A percentile compares a stretch with the other conserved stretches of the same genome.
Conservation (phyloP, 2,888 invertebrate genomes). For the Sycophila texana region DNA sequence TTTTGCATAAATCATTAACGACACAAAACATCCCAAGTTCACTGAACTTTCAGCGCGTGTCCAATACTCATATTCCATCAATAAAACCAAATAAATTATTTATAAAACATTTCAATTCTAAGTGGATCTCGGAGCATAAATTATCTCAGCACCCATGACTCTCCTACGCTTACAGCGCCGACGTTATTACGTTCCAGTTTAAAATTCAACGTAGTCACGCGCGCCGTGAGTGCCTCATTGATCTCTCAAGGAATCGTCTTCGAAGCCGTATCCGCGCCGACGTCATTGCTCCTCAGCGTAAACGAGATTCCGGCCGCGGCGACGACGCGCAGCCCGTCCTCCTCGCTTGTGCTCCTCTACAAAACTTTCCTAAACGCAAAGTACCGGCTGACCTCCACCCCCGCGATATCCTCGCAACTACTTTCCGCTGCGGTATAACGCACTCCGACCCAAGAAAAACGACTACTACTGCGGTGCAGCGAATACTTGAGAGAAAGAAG, state of each 20-base stretch:
- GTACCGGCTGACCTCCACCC: not conserved
- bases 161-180: no score
- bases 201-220: no score
- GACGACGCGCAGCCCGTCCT: not conserved
- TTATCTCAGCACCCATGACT: no score
- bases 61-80: not conserved
- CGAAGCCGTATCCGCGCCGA: conserved; percentile 6
- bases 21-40: not conserved
- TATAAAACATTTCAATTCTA: no score
- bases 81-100: not conserved
- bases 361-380: not conserved
- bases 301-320: not conserved
- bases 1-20: conserved; percentile 1
- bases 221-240: not conserved
- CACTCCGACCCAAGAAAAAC: not conserved
- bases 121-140: no score
- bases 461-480: not conserved
- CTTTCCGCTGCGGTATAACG: not conserved
- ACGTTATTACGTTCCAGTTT: no score
- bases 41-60: not conserved
- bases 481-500: no score
- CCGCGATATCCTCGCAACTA: not conserved
- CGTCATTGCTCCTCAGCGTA: conserved; percentile 2
- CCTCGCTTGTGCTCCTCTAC: not conserved
- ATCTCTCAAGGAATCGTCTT: not conserved